Evolutionary conservation across 1,140 invertebrate species (phyloP).

Genomic region (Kradibia gibbosae): DNA sequence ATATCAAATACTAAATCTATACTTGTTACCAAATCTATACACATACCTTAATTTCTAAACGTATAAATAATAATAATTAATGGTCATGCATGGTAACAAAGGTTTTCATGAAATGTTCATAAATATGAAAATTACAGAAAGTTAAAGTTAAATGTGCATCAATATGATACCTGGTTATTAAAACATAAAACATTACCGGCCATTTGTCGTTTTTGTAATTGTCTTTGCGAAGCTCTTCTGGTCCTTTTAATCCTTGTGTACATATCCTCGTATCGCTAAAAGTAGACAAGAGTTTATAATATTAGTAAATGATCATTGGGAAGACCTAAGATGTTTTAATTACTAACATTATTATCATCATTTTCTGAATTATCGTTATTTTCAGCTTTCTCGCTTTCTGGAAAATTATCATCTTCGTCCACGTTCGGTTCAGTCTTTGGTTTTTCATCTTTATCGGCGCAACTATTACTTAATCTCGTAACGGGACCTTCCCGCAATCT

Average conservation of each 20-base stretch:
- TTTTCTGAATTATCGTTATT: constrained; percentile 71
- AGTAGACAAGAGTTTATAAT: constrained; percentile 44
- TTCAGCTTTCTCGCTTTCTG: constrained; percentile 62
- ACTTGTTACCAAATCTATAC: too few species aligned
- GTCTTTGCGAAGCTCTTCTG: constrained; percentile 68
- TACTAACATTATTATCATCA: constrained; percentile 58
- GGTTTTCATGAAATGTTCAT: too few species aligned
- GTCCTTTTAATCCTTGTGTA: constrained; percentile 77
- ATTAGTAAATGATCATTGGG: constrained; percentile 12
- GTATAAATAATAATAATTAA: too few species aligned
- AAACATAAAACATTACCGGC: constrained; percentile 53
- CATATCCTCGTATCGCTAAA: constrained; percentile 75
- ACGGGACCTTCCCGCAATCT: constrained; percentile 69
- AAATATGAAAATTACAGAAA: too few species aligned
- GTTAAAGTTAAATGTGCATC: too few species aligned
- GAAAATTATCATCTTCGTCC: constrained; percentile 50
- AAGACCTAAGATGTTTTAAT: constrained; percentile 39
- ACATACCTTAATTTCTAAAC: too few species aligned
- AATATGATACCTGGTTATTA: not conserved
- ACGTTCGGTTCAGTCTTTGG: constrained; percentile 22
- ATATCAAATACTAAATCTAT: too few species aligned
- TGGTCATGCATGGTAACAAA: too few species aligned
- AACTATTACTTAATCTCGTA: constrained; percentile 64
- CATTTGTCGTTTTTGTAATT: constrained; percentile 66
- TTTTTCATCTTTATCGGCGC: constrained; percentile 60